Evolutionary conservation across 1,140 invertebrate genomes (phyloP), one percentile per base, ranked within the genome.

Genomic region (Leucophenga varia): DNA sequence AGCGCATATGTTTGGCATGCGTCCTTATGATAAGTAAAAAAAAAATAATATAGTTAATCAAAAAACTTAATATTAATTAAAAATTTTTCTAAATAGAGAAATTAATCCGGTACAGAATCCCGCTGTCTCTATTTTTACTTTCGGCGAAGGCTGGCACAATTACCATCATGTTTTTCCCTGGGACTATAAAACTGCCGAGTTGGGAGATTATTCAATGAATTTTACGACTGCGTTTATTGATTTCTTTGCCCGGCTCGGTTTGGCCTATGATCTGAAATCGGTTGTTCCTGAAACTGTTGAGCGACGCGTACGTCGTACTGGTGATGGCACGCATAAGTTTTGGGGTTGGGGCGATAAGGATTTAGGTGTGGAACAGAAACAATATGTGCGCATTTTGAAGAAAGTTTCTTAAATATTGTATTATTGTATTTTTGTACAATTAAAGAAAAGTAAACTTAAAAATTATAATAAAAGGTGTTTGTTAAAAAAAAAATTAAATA

Each of bases 131-230:
- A 42, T 88, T 0, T 79, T 86, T 35, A 84, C 87, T 0, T 69
- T 88, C 2, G 90, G 89, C 0, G 90, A 92, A 77, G 92, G 91
- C 3, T 94, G 90, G 84, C 93, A 96, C 74, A 96, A 95, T 76
- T 97, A 94, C 75, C 93, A 97, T 67, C 93, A 97, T 75, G 87
- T 88, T 0, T 97, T 97, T 77, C 94, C 94, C 0, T 68, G 90
- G 84, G 94, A 97, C 72, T 94, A 94, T 79, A 89, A 91, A 69
- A 86, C 89, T 0, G 80, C 88, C 4, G 90, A 92, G 63, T 78
- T 90, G 2, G 88, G 91, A 21, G 82, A 84, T 59, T 90, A 87
- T 75, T 78, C 79, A 7, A 72, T 86, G 1, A 97, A 96, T 67
- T 78, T 87, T 34, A 93, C 91, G 0, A 91, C 86, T 0, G 78